Percentiles rank a stretch among this genome's conserved stretches.
Evolutionary conservation across 2,113 vertebrate genomes (phyloP).

Genomic region (Anoplopoma fimbria): DNA sequence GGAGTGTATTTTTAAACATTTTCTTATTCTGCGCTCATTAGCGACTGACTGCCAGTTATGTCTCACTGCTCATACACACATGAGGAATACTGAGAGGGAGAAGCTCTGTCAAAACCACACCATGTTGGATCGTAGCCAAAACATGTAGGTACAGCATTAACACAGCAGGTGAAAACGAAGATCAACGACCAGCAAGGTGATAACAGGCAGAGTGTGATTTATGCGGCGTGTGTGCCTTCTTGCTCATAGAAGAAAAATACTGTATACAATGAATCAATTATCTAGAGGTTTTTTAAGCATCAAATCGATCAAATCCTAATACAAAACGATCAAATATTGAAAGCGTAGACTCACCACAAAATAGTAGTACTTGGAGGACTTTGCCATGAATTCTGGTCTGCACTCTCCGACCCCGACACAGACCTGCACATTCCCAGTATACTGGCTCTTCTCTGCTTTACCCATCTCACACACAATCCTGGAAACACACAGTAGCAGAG

Average conservation of each 20-base stretch:
- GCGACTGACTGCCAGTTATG: slow-evolving; percentile 36
- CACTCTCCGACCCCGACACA: slow-evolving; percentile 93
- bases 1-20: slow-evolving; percentile 39
- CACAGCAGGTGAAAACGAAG: slow-evolving; percentile 52
- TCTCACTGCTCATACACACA: slow-evolving; percentile 28
- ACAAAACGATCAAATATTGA: not conserved
- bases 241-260: slow-evolving; percentile 12
- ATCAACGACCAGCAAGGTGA: slow-evolving; percentile 29
- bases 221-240: slow-evolving; percentile 15
- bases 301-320: not conserved
- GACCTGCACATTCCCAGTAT: slow-evolving; percentile 92
- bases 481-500: slow-evolving; percentile 44
- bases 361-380: slow-evolving; percentile 94
- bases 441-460: slow-evolving; percentile 94
- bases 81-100: slow-evolving; percentile 9
- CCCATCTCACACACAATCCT: slow-evolving; percentile 99
- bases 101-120: slow-evolving; percentile 13
- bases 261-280: not conserved
- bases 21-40: slow-evolving; percentile 57
- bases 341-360: slow-evolving; percentile 92
- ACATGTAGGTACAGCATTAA: slow-evolving; percentile 44
- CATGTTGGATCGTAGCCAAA: slow-evolving; percentile 43
- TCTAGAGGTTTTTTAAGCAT: not conserved
- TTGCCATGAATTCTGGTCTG: slow-evolving; percentile 92
- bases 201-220: slow-evolving; percentile 36